A percentile compares a stretch with the other conserved stretches of the same genome.
Evolutionary conservation across 2,113 vertebrate genomes (phyloP).

Genomic region (Elanoides forficatus): DNA sequence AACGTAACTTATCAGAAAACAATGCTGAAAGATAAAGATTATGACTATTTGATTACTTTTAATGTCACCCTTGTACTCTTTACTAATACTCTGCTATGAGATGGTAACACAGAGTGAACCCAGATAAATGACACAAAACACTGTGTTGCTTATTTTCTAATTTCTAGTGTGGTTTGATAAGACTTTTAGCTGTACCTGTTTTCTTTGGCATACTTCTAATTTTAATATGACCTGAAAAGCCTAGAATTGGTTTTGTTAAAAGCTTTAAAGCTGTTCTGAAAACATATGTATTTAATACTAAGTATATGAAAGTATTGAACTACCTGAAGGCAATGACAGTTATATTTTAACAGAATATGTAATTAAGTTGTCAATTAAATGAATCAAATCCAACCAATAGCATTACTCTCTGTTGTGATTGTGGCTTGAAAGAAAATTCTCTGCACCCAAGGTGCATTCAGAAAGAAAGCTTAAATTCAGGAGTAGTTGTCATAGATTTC

Average conservation of each 20-base stretch:
- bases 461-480: background rate
- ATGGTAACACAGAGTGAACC: background rate
- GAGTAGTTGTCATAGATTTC: background rate
- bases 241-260: background rate
- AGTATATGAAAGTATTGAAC: background rate
- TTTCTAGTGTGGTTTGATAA: background rate
- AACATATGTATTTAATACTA: background rate
- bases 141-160: background rate
- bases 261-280: background rate
- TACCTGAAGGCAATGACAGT: background rate
- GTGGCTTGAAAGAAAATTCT: background rate
- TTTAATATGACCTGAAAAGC: background rate
- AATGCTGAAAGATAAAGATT: background rate
- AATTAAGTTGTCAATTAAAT: background rate
- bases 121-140: background rate
- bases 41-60: background rate
- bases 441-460: background rate
- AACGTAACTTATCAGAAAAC: background rate
- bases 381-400: background rate
- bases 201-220: background rate
- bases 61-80: background rate
- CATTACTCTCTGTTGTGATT: background rate
- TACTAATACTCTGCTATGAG: background rate
- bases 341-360: background rate
- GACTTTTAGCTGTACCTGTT: background rate